A percentile compares a stretch with the other conserved stretches of the same genome.
These are phyloP conservation scores for Heptranchias perlo DNA, from an alignment of 2,113 vertebrate genomes.

Conservation along the genomic window DNA sequence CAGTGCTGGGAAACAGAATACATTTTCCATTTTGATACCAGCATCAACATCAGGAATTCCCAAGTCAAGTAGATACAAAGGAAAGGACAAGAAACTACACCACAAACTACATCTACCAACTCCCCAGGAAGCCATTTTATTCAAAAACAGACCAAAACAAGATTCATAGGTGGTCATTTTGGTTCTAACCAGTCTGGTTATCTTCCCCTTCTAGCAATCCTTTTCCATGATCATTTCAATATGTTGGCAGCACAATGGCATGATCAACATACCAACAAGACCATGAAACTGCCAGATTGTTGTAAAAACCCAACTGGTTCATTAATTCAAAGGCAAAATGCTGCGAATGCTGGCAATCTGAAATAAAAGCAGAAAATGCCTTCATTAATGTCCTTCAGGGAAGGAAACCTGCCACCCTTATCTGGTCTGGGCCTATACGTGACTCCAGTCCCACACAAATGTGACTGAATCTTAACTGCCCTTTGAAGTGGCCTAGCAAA, in stretches of 20 bases:
- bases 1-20: neutral
- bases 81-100: neutral
- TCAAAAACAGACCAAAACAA: neutral
- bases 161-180: neutral
- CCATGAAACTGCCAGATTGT: neutral
- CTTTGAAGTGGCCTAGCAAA: too few relatives aligned
- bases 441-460: neutral
- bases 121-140: neutral
- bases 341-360: too few relatives aligned
- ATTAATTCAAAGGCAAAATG: too few relatives aligned
- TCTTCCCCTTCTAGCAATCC: neutral
- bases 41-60: neutral
- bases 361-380: too few relatives aligned
- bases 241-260: neutral
- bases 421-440: neutral
- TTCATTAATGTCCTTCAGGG: neutral
- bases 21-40: neutral
- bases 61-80: neutral
- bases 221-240: neutral
- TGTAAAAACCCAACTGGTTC: neutral
- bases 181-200: neutral
- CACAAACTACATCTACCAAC: neutral
- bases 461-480: neutral
- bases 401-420: neutral
- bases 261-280: neutral